phyloP scores from a whole-genome alignment of 2,888 invertebrate species.

The Cataglyphis rosenhaueri region DNA sequence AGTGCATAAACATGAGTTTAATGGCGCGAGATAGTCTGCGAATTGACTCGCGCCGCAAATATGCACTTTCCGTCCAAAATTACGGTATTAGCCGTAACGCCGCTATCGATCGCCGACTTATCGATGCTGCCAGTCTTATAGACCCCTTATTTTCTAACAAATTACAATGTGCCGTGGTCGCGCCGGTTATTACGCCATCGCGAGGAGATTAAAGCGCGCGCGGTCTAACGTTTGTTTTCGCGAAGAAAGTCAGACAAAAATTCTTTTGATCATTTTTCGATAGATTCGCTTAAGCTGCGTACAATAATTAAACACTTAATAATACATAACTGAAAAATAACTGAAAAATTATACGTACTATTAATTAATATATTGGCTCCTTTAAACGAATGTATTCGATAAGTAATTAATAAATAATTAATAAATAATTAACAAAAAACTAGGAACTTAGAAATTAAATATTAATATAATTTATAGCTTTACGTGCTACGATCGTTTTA shows the following conservation, averaged over 20 bases:
- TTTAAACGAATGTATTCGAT: neutral
- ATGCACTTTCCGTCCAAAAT: slow-evolving; percentile 39
- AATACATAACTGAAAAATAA: neutral
- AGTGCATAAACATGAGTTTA: slow-evolving; percentile 67
- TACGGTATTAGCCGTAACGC: slow-evolving; percentile 39
- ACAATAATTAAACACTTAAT: neutral
- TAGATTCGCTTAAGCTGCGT: neutral
- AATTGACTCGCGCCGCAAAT: slow-evolving; percentile 48
- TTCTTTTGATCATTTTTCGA: neutral
- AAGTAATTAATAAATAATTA: neutral
- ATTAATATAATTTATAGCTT: neutral
- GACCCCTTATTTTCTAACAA: slow-evolving; percentile 50
- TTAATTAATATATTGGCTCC: neutral
- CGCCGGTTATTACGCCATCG: slow-evolving; percentile 30
- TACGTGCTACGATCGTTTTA: neutral
- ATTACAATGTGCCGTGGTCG: slow-evolving; percentile 45
- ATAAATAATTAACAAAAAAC: neutral
- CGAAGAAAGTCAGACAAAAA: neutral
- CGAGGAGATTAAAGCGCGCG: slow-evolving; percentile 36
- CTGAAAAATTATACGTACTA: neutral
- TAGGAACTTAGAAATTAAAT: neutral
- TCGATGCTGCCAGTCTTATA: slow-evolving; percentile 49
- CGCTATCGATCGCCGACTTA: slow-evolving; percentile 42
- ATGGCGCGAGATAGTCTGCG: slow-evolving; percentile 61
- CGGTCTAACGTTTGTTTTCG: slow-evolving; percentile 29